Percentiles rank a stretch among this genome's conserved stretches.
These are phyloP conservation scores for Caradrina kadenii DNA, from an alignment of 2,888 invertebrate species.

Conservation along the genomic window DNA sequence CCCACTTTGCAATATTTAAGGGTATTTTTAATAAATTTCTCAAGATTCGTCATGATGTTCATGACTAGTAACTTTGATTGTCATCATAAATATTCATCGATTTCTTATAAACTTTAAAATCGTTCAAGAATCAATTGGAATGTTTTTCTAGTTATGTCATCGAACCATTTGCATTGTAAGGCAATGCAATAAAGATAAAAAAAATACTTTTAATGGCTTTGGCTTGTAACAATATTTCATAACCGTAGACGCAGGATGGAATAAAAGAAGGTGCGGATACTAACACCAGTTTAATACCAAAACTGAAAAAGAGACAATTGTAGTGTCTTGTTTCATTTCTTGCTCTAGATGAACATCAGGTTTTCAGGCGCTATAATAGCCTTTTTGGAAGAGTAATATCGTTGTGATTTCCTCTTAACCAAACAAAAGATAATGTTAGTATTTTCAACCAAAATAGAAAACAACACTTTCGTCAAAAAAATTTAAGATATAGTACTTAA, in stretches of 20 bases:
- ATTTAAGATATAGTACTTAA: background rate
- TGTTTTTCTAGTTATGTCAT: constrained; percentile 16
- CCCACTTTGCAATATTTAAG: background rate
- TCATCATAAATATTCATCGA: constrained; percentile 12
- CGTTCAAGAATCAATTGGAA: constrained; percentile 29
- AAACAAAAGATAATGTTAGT: too few species aligned
- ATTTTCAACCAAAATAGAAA: too few species aligned
- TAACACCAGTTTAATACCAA: background rate
- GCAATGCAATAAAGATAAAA: constrained; percentile 29
- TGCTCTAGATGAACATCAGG: background rate
- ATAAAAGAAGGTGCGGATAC: background rate
- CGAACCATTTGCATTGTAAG: constrained; percentile 6
- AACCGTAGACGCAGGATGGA: background rate
- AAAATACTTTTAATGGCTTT: background rate
- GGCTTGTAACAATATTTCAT: background rate
- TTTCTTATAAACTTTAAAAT: constrained; percentile 16
- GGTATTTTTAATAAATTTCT: background rate
- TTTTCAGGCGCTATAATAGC: background rate
- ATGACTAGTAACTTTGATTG: constrained; percentile 6
- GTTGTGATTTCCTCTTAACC: background rate
- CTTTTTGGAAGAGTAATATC: background rate
- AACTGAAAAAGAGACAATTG: background rate
- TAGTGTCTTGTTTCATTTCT: background rate
- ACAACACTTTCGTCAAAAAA: constrained; percentile 5
- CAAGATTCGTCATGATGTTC: constrained; percentile 7